phyloP scores from a whole-genome alignment of 2,113 vertebrate species.

The Brachyistius frenatus region DNA sequence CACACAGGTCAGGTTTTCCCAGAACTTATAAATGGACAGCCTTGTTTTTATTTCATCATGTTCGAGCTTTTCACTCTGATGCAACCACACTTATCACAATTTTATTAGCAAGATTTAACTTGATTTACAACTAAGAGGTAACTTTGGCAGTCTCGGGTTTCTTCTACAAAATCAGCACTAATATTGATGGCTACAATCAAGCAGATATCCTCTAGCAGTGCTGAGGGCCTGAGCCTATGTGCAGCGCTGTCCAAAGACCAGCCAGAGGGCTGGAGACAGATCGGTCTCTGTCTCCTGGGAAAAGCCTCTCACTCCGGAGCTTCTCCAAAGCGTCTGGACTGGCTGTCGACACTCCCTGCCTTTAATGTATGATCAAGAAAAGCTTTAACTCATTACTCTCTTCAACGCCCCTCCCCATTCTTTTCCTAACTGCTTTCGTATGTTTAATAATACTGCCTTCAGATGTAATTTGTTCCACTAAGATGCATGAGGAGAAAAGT shows the following conservation, averaged over 20 bases:
- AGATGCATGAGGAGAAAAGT: slow-evolving; percentile 63
- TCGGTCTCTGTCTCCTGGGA: slow-evolving; percentile 72
- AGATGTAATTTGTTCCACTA: slow-evolving; percentile 81
- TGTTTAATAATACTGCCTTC: slow-evolving; percentile 80
- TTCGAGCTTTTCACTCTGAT: not conserved
- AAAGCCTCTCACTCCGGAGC: slow-evolving; percentile 69
- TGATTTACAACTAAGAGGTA: not conserved
- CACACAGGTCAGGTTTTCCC: too few relatives aligned
- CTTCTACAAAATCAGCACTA: not conserved
- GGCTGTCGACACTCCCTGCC: slow-evolving; percentile 80
- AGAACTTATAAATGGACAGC: too few relatives aligned
- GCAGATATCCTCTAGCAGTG: slow-evolving; percentile 28
- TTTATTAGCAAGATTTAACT: not conserved
- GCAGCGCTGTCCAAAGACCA: slow-evolving; percentile 45
- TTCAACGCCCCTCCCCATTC: slow-evolving; percentile 72
- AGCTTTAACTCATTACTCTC: slow-evolving; percentile 80
- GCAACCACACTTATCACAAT: not conserved
- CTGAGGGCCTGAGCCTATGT: slow-evolving; percentile 39
- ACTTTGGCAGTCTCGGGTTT: not conserved
- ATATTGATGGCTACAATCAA: slow-evolving; percentile 29
- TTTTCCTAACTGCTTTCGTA: slow-evolving; percentile 80
- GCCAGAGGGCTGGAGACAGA: slow-evolving; percentile 69
- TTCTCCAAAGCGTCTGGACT: slow-evolving; percentile 80
- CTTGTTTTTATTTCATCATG: too few relatives aligned
- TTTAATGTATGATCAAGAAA: slow-evolving; percentile 85